Evolutionary conservation across 1,140 invertebrate genomes (phyloP).

Genomic region (Epicauta chinensis): DNA sequence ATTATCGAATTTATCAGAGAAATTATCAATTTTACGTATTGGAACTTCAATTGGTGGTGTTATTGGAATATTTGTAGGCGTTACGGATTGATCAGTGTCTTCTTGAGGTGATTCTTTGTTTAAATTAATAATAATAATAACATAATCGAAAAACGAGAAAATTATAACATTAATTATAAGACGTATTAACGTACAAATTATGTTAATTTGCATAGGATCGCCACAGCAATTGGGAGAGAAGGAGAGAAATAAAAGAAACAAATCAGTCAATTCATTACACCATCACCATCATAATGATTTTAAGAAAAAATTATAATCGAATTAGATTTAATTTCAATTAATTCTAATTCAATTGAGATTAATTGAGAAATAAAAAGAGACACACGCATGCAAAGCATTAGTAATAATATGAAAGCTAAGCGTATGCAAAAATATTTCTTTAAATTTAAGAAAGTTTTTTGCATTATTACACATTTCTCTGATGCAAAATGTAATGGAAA

Average conservation of each 20-base stretch:
- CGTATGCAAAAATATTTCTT: conserved; percentile 2
- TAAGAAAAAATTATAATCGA: background rate
- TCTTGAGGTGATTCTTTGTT: conserved; percentile 24
- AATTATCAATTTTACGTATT: conserved; percentile 17
- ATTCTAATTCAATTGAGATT: no score
- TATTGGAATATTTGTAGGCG: conserved; percentile 28
- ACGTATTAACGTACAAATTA: background rate
- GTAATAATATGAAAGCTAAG: conserved; percentile 4
- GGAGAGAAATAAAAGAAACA: conserved; percentile 29
- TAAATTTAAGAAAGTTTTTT: no score
- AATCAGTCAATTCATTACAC: conserved; percentile 25
- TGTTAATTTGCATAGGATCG: background rate
- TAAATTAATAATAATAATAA: conserved; percentile 12
- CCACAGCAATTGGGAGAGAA: conserved; percentile 6
- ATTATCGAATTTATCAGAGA: background rate
- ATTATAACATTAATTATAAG: no score
- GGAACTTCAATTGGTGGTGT: conserved; percentile 23
- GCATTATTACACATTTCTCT: no score
- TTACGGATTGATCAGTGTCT: conserved; percentile 27
- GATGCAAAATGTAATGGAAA: background rate
- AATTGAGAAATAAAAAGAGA: background rate
- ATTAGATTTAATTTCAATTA: no score
- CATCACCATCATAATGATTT: conserved; percentile 15
- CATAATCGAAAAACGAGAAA: conserved; percentile 3
- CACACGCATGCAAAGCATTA: conserved; percentile 1